Evolutionary conservation across 2,888 invertebrate genomes (phyloP).

Genomic region (Eledona agricola): DNA sequence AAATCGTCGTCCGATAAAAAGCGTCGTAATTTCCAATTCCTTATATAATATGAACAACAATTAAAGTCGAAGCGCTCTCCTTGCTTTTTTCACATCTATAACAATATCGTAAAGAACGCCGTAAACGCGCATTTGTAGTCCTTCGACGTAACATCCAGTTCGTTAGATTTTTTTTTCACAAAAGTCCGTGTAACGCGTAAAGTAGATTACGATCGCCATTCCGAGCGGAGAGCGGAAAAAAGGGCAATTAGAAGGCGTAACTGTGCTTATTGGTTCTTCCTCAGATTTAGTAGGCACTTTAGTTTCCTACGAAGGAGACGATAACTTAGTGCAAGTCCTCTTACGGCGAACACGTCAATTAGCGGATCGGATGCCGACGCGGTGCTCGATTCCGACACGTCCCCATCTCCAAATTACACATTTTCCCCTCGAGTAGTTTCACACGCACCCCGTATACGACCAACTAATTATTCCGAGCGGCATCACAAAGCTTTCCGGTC

Average conservation of each 20-base stretch:
- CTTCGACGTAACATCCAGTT: constrained; percentile 41
- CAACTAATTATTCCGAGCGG: constrained; percentile 16
- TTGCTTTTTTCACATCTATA: constrained; percentile 50
- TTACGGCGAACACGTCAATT: constrained; percentile 50
- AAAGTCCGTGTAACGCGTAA: constrained; percentile 38
- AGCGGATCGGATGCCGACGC: constrained; percentile 43
- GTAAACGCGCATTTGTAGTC: constrained; percentile 50
- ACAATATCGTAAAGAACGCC: constrained; percentile 56
- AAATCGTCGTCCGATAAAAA: constrained; percentile 3
- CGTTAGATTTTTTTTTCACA: constrained; percentile 44
- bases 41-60: constrained; percentile 27
- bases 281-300: constrained; percentile 46
- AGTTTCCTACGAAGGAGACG: constrained; percentile 46
- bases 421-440: constrained; percentile 3
- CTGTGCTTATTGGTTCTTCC: constrained; percentile 49
- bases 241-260: constrained; percentile 51
- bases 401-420: constrained; percentile 15
- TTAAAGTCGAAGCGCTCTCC: constrained; percentile 26
- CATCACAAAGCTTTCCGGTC: constrained; percentile 17
- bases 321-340: constrained; percentile 46
- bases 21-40: constrained; percentile 3
- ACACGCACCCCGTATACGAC: neutral
- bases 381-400: constrained; percentile 32
- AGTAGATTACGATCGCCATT: constrained; percentile 39
- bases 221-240: constrained; percentile 35